These are phyloP conservation scores for Coelopa frigida DNA, from an alignment of 1,140 invertebrate genomes.

Conservation along the genomic window DNA sequence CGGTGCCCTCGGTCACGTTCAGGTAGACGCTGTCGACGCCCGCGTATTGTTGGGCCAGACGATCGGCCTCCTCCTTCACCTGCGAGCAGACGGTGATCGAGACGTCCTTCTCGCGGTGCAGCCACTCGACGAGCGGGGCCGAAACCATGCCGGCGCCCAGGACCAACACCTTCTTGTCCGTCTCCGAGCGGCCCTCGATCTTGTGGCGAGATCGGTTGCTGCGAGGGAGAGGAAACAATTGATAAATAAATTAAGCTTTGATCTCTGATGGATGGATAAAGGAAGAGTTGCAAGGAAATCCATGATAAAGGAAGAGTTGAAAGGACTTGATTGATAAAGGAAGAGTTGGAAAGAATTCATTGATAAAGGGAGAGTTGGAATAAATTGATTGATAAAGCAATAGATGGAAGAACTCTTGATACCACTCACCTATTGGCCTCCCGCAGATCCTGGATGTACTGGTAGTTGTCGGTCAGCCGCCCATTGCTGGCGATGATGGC, in stretches of 20 bases:
- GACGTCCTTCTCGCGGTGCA: conserved; percentile 73
- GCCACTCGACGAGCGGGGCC: conserved; percentile 87
- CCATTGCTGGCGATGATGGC: conserved; percentile 97
- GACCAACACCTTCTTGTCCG: conserved; percentile 66
- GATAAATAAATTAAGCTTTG: conserved; percentile 1
- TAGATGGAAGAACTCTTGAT: conserved; percentile 18
- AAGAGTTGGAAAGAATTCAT: no score
- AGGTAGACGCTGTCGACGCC: conserved; percentile 77
- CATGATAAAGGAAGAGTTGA: no score
- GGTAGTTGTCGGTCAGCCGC: conserved; percentile 80
- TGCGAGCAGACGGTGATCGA: conserved; percentile 80
- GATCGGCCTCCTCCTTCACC: conserved; percentile 81
- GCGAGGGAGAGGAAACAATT: neutral
- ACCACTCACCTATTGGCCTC: conserved; percentile 47
- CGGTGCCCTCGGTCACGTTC: conserved; percentile 66
- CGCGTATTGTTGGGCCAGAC: conserved; percentile 64
- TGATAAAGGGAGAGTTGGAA: neutral
- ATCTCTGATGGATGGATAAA: neutral
- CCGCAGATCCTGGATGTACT: conserved; percentile 91
- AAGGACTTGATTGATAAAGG: no score
- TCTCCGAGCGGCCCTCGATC: conserved; percentile 44
- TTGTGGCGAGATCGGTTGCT: conserved; percentile 52
- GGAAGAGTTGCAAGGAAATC: neutral
- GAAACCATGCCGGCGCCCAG: conserved; percentile 94
- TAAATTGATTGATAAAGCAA: neutral